Base-by-base conservation (phyloP, 2,888 invertebrate species). In the Eupithecia subumbrata region DNA sequence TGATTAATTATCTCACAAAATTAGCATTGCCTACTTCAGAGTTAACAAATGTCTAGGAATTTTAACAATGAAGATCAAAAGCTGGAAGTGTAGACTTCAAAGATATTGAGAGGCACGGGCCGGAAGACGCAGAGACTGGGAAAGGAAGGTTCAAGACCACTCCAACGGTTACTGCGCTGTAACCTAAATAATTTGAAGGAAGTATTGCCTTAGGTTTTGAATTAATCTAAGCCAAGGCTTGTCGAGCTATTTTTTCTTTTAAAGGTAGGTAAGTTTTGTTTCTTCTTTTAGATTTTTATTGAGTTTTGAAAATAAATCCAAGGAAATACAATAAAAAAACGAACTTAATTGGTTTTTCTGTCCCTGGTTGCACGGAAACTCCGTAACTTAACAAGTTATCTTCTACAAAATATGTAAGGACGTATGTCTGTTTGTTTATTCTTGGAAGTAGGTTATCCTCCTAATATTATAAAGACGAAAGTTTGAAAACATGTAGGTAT, bases 51-150 rank as follows among this genome's bases (percentile, higher is more conserved):
- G 52, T 52, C 56, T 22, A 5, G 56, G 9, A 52, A 9, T 52
- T 52, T 52, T 56, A 60, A 60, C 12, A 60, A 60, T 60, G 60
- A 5, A 60, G 60, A 60, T 56, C 56, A 56, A 22, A 56, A 22
- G 22, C 8, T 52, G 52, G 60, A 60, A 60, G 14, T 60, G 0
- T 22, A 9, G 22, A 25, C 60, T 60, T 60, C 25, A 60, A 60
- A 60, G 60, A 12, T 11, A 22, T 56, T 2, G 2, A 25, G 60
- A 22, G 52, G 11, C 60, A 60, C 9, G 60, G 25, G 5, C 60
- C 22, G 60, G 60, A 56, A 56, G 56, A 25, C 60, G 22, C 2
- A 5, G 60, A 60, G 25, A 60, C 60, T 56, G 22, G 0, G 56
- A 11, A 22, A 56, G 56, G 5, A 60, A 22, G 5, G 22, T 60